Base-by-base conservation (phyloP, 2,113 vertebrate genomes). In the Anhinga rufa region DNA sequence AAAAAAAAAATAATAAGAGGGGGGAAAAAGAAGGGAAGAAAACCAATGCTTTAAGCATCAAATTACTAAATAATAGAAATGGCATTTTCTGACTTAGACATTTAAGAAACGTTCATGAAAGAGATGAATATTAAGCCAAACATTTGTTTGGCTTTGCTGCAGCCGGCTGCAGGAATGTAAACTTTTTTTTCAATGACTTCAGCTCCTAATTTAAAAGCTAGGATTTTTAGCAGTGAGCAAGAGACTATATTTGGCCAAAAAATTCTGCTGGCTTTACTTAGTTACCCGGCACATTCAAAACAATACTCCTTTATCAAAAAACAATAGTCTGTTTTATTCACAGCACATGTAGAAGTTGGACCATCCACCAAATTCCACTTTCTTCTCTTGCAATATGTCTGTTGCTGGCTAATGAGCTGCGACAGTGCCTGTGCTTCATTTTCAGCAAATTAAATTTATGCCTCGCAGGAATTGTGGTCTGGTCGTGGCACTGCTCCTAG, bases 241-340 rank as follows among this genome's bases (percentile, higher is more conserved):
- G 97, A 98, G 97, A 97, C 98, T 98, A 98, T 98, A 98, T 98
- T 98, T 98, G 98, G 98, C 97, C 88, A 98, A 98, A 98, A 98
- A 97, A 98, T 97, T 98, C 96, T 98, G 74, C 97, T 97, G 95
- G 92, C 95, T 98, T 97, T 97, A 94, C 96, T 98, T 97, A 95
- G 96, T 97, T 97, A 97, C 96, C 97, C 97, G 76, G 92, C 97
- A 98, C 95, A 97, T 94, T 98, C 96, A 98, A 98, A 98, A 98
- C 97, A 98, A 98, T 98, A 97, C 97, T 97, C 94, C 96, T 98
- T 98, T 98, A 98, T 98, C 97, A 98, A 98, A 98, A 98, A 98
- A 98, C 97, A 98, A 98, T 97, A 98, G 97, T 97, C 96, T 97
- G 93, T 96, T 98, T 98, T 98, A 98, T 98, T 98, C 97, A 94